These are phyloP conservation scores for Spialia ferax DNA, from an alignment of 2,888 invertebrate genomes.

Conservation along the genomic window DNA sequence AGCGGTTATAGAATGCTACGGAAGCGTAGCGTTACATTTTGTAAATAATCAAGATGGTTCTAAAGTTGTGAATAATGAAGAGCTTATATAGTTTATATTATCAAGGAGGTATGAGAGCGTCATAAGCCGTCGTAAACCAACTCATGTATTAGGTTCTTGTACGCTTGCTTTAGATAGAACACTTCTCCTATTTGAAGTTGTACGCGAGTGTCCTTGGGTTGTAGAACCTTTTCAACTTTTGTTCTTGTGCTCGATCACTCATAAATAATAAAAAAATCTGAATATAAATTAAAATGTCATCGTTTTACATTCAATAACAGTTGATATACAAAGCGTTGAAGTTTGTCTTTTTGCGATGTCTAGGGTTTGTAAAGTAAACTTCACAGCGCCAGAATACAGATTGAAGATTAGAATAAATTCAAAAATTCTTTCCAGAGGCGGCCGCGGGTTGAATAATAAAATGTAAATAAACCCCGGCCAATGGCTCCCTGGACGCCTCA, in stretches of 20 bases:
- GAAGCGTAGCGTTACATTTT: not conserved
- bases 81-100: no score
- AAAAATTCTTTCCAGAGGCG: constrained; percentile 8
- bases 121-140: no score
- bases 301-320: not conserved
- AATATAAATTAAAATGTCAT: not conserved
- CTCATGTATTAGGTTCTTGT: no score
- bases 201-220: no score
- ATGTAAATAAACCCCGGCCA: constrained; percentile 48
- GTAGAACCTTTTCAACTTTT: no score
- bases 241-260: no score
- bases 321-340: not conserved
- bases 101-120: no score
- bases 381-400: not conserved
- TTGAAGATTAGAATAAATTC: constrained; percentile 22
- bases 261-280: no score
- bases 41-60: no score
- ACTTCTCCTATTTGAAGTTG: no score
- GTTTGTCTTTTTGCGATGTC: not conserved
- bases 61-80: no score
- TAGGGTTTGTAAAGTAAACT: constrained; percentile 1
- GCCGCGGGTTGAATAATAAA: constrained; percentile 46
- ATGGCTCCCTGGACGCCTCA: constrained; percentile 53
- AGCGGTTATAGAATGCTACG: not conserved
- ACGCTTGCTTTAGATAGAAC: no score